A percentile compares a stretch with the other conserved stretches of the same genome.
These are phyloP conservation scores for Apeira syringaria DNA, from an alignment of 2,888 invertebrate species.

Conservation along the genomic window DNA sequence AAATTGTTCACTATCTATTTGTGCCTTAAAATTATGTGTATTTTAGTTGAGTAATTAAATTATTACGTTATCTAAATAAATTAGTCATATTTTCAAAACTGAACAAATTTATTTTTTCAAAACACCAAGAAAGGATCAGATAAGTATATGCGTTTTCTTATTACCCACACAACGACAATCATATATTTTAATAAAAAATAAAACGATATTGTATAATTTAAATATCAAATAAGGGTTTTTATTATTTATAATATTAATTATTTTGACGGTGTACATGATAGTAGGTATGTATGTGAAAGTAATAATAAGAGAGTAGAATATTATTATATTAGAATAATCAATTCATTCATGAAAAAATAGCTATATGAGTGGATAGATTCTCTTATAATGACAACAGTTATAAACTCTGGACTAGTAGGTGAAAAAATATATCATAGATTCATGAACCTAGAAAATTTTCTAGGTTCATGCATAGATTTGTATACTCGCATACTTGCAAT, in stretches of 20 bases:
- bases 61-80: slow-evolving; percentile 9
- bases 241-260: too few species aligned
- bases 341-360: slow-evolving; percentile 10
- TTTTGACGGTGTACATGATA: too few species aligned
- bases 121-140: not conserved
- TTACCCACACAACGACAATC: too few species aligned
- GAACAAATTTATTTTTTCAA: slow-evolving; percentile 2
- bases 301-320: too few species aligned
- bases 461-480: too few species aligned
- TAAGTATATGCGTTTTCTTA: not conserved
- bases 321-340: not conserved
- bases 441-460: too few species aligned
- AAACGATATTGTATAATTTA: too few species aligned
- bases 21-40: slow-evolving; percentile 15
- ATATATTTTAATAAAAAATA: too few species aligned
- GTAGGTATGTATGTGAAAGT: too few species aligned
- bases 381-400: slow-evolving; percentile 15
- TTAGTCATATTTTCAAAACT: not conserved
- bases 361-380: slow-evolving; percentile 15
- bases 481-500: too few species aligned
- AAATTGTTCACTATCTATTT: slow-evolving; percentile 25
- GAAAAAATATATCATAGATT: too few species aligned
- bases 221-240: too few species aligned
- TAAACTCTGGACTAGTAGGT: slow-evolving; percentile 15
- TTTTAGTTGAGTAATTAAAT: slow-evolving; percentile 7